Base-by-base conservation (phyloP, 2,888 invertebrate genomes). In the Gerosis bhagava region DNA sequence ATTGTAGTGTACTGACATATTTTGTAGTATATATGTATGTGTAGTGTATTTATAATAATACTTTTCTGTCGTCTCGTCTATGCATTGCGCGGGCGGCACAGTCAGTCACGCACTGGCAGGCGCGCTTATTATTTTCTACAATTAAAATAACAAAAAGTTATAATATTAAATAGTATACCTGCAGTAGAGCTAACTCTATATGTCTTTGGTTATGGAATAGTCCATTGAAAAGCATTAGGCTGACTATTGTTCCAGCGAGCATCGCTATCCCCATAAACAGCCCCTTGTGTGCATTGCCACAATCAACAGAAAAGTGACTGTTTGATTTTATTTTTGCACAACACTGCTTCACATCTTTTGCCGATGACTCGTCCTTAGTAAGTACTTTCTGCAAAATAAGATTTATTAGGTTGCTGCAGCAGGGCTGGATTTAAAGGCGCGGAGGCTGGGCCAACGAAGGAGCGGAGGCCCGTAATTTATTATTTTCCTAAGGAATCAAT, bases 191-290 rank as follows among this genome's bases (percentile, higher is more conserved):
- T 29, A 92, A 75, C 13, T 90, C 84, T 43, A 86, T 83, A 56
- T 91, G 91, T 48, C 90, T 84, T 32, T 71, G 57, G 41, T 84
- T 82, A 25, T 87, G 80, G 48, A 84, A 92, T 12, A 95, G 83
- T 10, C 94, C 94, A 64, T 93, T 94, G 71, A 94, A 94, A 49
- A 94, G 86, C 68, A 94, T 93, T 19, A 94, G 88, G 53, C 93
- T 92, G 61, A 94, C 92, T 57, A 93, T 91, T 25, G 94, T 93
- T 3, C 93, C 90, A 1, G 94, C 93, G 3, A 94, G 87, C 8
- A 93, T 90, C 6, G 93, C 83, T 35, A 94, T 91, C 3, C 94
- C 90, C 75, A 82, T 72, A 60, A 90, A 91, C 72, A 95, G 82
- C 63, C 95, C 84, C 81, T 92, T 93, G 69, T 94, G 94, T 7